These are phyloP conservation scores for Dichetophora obliterata DNA, from an alignment of 2,888 invertebrate genomes.

Conservation along the genomic window DNA sequence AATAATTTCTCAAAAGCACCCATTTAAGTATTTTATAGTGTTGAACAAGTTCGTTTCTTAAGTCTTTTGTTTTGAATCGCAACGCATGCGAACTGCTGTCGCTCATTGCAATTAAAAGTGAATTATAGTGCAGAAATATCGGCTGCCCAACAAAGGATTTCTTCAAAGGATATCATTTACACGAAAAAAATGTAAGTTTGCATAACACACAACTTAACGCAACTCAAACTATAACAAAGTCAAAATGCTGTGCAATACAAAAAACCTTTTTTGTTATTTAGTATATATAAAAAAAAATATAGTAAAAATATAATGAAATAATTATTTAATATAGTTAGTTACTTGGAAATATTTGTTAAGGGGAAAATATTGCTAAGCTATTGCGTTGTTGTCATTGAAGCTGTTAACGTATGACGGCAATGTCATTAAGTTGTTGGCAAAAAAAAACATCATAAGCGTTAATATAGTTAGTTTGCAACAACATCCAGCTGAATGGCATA, in stretches of 20 bases:
- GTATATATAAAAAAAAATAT: too few relatives aligned
- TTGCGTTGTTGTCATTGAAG: too few relatives aligned
- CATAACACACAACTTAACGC: neutral
- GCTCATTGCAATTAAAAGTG: neutral
- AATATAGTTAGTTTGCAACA: neutral
- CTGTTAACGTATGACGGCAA: too few relatives aligned
- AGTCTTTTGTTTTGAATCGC: conserved; percentile 28
- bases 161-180: neutral
- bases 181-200: neutral
- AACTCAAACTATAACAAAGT: neutral
- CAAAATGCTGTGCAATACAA: conserved; percentile 2
- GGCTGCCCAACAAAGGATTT: neutral
- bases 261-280: too few relatives aligned
- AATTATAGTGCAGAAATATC: neutral
- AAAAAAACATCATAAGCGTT: neutral
- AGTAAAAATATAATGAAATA: neutral
- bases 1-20: neutral
- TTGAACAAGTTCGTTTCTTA: conserved; percentile 16
- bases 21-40: neutral
- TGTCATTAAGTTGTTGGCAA: neutral
- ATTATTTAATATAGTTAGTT: neutral
- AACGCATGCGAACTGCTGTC: neutral
- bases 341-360: too few relatives aligned
- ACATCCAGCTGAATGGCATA: conserved; percentile 9
- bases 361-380: too few relatives aligned